phyloP scores from a whole-genome alignment of 2,797 vertebrate genomes.

The Scyliorhinus canicula region DNA sequence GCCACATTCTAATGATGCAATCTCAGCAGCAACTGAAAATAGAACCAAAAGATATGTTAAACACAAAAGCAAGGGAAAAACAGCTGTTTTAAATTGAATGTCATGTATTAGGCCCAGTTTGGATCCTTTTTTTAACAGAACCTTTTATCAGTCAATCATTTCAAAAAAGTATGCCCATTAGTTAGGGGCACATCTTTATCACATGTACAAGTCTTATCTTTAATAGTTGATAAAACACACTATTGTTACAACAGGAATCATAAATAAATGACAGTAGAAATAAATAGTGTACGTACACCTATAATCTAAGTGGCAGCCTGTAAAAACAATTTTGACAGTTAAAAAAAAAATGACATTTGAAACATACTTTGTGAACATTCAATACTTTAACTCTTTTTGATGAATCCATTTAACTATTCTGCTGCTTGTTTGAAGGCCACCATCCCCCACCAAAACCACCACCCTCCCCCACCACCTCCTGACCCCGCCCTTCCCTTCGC shows the following conservation, averaged over 20 bases:
- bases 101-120: neutral
- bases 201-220: neutral
- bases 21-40: constrained; percentile 14
- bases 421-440: neutral
- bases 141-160: neutral
- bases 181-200: neutral
- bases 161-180: neutral
- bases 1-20: neutral
- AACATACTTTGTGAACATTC: neutral
- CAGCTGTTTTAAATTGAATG: constrained; percentile 12
- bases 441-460: too few species aligned
- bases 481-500: too few species aligned
- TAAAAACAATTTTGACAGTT: neutral
- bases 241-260: neutral
- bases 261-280: neutral
- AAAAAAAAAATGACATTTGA: neutral
- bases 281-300: neutral
- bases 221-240: neutral
- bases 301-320: neutral
- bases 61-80: neutral
- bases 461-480: neutral
- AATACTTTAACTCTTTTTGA: neutral
- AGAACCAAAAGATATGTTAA: neutral
- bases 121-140: neutral
- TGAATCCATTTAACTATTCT: neutral